A percentile compares a stretch with the other conserved stretches of the same genome.
Conservation (phyloP, 2,888 invertebrate species). For the Troides oblongomaculatus region DNA sequence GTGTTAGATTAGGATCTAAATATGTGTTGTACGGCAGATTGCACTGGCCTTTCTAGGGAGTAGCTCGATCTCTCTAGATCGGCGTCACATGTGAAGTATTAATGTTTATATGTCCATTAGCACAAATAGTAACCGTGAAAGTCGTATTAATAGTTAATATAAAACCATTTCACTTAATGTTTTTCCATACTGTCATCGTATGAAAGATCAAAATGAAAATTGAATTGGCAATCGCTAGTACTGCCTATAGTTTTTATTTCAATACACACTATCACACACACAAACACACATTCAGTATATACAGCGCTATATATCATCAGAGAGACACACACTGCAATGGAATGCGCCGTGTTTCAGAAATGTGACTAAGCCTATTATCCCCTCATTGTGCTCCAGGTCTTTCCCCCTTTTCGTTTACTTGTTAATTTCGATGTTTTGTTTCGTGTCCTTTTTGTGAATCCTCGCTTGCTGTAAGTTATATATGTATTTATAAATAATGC, state of each 20-base stretch:
- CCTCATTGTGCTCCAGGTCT: conserved; percentile 60
- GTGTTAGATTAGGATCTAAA: conserved; percentile 56
- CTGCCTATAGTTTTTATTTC: conserved; percentile 22
- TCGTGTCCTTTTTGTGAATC: conserved; percentile 62
- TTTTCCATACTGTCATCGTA: conserved; percentile 20
- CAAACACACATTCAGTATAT: conserved; percentile 45
- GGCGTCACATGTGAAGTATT: conserved; percentile 31
- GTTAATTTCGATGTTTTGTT: conserved; percentile 56
- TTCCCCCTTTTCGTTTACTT: conserved; percentile 48
- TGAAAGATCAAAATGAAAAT: not conserved
- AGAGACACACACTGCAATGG: conserved; percentile 60
- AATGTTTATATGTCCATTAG: conserved; percentile 19
- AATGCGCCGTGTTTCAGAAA: conserved; percentile 64
- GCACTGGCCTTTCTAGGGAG: conserved; percentile 60
- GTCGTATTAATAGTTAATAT: conserved; percentile 12
- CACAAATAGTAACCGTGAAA: conserved; percentile 27
- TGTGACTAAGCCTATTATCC: conserved; percentile 58
- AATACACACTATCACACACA: conserved; percentile 25
- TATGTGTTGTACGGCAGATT: conserved; percentile 51
- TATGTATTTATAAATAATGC: conserved; percentile 60
- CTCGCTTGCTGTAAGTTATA: conserved; percentile 67
- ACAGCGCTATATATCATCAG: conserved; percentile 49
- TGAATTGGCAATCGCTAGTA: conserved; percentile 21
- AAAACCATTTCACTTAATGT: conserved; percentile 5
- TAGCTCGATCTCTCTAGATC: conserved; percentile 44